phyloP scores from a whole-genome alignment of 2,113 vertebrate species.

The Scartelaos histophorus region DNA sequence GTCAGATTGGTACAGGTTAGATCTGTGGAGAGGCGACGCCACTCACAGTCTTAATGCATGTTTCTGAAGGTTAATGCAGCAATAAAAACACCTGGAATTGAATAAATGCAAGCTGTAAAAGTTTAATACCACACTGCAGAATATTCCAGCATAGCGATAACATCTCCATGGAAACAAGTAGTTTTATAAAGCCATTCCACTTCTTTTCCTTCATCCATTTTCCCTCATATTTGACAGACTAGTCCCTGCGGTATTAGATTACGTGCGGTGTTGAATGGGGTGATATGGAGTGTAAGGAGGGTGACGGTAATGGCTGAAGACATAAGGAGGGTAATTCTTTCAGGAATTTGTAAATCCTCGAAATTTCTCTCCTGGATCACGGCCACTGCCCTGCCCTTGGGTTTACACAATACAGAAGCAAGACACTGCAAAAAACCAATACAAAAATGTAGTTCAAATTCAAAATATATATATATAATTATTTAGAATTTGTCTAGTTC shows the following conservation, averaged over 20 bases:
- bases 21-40: no score
- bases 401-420: background rate
- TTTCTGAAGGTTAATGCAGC: no score
- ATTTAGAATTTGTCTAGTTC: no score
- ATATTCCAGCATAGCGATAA: no score
- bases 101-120: no score
- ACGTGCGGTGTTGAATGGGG: background rate
- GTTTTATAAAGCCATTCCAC: background rate
- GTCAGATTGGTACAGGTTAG: no score
- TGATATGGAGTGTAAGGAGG: background rate
- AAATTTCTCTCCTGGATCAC: background rate
- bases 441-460: background rate
- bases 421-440: background rate
- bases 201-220: background rate
- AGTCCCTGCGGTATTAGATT: background rate
- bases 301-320: background rate
- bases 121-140: no score
- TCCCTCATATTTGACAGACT: background rate
- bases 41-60: no score
- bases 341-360: slow-evolving; percentile 3
- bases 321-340: slow-evolving; percentile 5
- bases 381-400: background rate
- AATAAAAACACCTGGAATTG: no score
- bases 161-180: no score
- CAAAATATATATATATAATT: no score